Conservation (phyloP, 35 echinoderm and acorn worm species). For the Heliocidaris tuberculata region DNA sequence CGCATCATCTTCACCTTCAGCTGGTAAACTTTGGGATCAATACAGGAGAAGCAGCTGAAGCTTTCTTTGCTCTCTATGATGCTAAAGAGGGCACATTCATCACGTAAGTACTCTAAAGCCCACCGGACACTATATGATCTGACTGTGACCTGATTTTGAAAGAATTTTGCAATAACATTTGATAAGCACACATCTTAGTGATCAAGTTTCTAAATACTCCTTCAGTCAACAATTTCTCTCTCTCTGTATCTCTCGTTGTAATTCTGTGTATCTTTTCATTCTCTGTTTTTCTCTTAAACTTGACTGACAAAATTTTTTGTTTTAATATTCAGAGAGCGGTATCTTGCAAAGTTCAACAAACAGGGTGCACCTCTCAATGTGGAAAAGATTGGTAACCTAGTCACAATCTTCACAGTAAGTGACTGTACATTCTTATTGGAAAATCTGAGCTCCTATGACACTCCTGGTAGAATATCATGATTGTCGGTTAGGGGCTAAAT, state of each 20-base stretch:
- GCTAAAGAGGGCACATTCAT: conserved; percentile 62
- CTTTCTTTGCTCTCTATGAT: conserved; percentile 76
- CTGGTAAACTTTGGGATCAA: conserved; percentile 71
- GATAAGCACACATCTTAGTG: too few relatives aligned
- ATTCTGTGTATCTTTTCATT: not conserved
- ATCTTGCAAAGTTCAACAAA: conserved; percentile 78
- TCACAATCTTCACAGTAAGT: conserved; percentile 88
- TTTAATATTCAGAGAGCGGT: conserved; percentile 70
- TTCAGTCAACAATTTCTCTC: too few relatives aligned
- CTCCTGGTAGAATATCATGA: too few relatives aligned
- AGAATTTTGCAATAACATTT: too few relatives aligned
- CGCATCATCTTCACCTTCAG: conserved; percentile 70
- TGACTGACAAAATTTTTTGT: not conserved
- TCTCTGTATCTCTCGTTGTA: too few relatives aligned
- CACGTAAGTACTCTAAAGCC: conserved; percentile 47
- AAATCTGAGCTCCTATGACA: not conserved
- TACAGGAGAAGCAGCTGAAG: conserved; percentile 66
- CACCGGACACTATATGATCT: too few relatives aligned
- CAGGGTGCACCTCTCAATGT: conserved; percentile 63
- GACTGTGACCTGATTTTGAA: too few relatives aligned
- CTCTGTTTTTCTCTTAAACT: not conserved
- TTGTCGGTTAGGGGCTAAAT: too few relatives aligned
- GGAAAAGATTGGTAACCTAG: conserved; percentile 72
- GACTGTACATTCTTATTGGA: not conserved
- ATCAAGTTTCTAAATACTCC: too few relatives aligned